Conservation (phyloP, 1,140 invertebrate genomes). For the Lepidurus couesii region DNA sequence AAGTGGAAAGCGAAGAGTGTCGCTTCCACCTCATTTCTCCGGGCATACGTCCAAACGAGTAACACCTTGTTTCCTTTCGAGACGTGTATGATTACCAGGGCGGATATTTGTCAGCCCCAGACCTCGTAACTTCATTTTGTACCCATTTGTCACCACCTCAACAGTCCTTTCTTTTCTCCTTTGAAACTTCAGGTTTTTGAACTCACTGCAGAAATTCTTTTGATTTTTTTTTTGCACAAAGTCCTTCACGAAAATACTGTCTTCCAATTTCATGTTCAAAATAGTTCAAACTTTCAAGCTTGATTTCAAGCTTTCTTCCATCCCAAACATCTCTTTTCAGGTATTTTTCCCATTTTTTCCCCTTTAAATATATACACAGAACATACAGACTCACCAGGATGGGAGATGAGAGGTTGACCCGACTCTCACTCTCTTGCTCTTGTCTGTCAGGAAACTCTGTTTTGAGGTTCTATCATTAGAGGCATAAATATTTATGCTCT, state of each 20-base stretch:
- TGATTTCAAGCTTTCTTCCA: not conserved
- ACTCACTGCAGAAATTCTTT: not conserved
- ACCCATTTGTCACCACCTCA: slow-evolving; percentile 21
- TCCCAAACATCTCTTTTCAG: not conserved
- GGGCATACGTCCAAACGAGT: slow-evolving; percentile 4
- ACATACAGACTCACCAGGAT: not conserved
- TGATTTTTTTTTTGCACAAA: too few species aligned
- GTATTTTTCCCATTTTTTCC: not conserved
- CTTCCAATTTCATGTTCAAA: not conserved
- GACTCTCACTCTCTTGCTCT: slow-evolving; percentile 13
- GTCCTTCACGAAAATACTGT: too few species aligned
- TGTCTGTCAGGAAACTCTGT: slow-evolving; percentile 21
- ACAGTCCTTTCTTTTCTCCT: not conserved
- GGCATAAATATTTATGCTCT: slow-evolving; percentile 19
- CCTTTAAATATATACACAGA: not conserved
- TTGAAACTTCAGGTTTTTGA: not conserved
- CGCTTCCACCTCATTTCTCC: slow-evolving; percentile 18
- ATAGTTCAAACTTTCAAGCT: not conserved
- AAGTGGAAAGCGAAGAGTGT: not conserved
- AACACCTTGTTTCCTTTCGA: slow-evolving; percentile 12
- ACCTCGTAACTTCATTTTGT: slow-evolving; percentile 5
- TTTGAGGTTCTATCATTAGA: slow-evolving; percentile 22
- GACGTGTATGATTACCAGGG: slow-evolving; percentile 14
- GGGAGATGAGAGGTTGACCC: slow-evolving; percentile 8
- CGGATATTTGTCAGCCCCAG: slow-evolving; percentile 1